These are phyloP conservation scores for Styela plicata DNA, from an alignment of 23 tunicate genomes.

Conservation along the genomic window DNA sequence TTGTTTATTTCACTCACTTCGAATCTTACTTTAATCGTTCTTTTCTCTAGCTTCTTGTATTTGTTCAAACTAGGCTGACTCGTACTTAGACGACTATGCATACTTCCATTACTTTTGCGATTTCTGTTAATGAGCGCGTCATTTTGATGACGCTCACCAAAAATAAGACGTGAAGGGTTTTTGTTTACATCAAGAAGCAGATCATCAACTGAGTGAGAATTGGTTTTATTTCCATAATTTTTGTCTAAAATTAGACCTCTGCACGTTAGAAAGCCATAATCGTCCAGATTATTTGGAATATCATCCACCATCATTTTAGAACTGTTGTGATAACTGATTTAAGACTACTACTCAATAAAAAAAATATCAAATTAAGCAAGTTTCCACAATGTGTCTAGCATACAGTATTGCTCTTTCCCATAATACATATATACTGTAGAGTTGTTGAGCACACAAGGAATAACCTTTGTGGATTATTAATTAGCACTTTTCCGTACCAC, in stretches of 20 bases:
- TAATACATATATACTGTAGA: too few relatives aligned
- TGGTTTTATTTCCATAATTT: not conserved
- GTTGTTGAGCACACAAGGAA: too few relatives aligned
- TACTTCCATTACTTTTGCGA: not conserved
- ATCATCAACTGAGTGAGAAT: not conserved
- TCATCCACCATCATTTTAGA: not conserved
- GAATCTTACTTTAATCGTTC: not conserved
- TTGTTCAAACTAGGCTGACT: not conserved
- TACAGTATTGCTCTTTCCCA: too few relatives aligned
- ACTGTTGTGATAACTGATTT: too few relatives aligned
- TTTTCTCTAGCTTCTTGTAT: not conserved
- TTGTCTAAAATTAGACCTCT: not conserved
- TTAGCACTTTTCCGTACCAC: too few relatives aligned
- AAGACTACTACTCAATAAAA: too few relatives aligned
- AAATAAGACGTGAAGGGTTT: not conserved
- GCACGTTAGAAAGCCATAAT: conserved; percentile 23
- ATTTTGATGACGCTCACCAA: not conserved
- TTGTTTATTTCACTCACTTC: not conserved
- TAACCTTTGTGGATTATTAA: too few relatives aligned
- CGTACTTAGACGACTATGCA: not conserved
- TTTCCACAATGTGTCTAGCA: too few relatives aligned
- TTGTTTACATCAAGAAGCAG: not conserved
- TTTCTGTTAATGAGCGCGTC: not conserved
- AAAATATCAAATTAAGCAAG: too few relatives aligned
- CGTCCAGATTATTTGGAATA: conserved; percentile 7